These are phyloP conservation scores for Leptatherina wallacei DNA, from an alignment of 2,797 vertebrate genomes.

Conservation along the genomic window DNA sequence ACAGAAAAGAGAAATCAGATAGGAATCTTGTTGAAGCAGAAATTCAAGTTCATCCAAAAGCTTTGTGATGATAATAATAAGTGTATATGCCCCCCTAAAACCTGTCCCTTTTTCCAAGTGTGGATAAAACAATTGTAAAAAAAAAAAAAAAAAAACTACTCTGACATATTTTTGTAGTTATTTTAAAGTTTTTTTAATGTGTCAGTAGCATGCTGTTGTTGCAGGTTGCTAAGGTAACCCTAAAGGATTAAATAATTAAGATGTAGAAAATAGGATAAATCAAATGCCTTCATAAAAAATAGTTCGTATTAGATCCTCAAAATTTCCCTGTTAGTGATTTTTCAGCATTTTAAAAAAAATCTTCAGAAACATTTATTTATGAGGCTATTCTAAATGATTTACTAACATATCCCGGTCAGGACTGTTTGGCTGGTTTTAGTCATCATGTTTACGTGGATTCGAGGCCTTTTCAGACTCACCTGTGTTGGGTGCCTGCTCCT, in stretches of 20 bases:
- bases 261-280: not conserved
- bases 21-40: not conserved
- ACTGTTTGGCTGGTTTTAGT: not conserved
- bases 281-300: too few relatives aligned
- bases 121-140: not conserved
- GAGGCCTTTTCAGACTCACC: conserved; percentile 56
- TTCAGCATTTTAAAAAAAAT: too few relatives aligned
- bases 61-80: too few relatives aligned
- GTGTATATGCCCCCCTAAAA: not conserved
- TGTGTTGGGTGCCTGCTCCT: conserved; percentile 72
- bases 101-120: not conserved
- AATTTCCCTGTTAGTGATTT: too few relatives aligned
- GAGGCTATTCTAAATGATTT: not conserved
- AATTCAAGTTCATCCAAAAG: not conserved
- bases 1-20: not conserved
- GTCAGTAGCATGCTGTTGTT: not conserved
- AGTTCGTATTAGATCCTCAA: too few relatives aligned
- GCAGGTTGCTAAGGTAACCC: not conserved
- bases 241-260: not conserved
- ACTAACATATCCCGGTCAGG: not conserved
- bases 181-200: not conserved
- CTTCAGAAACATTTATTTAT: not conserved
- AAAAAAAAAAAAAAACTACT: too few relatives aligned
- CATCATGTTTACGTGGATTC: not conserved
- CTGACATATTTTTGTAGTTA: not conserved